These are phyloP conservation scores for Brienomyrus brachyistius DNA, from an alignment of 2,113 vertebrate species.

Conservation along the genomic window DNA sequence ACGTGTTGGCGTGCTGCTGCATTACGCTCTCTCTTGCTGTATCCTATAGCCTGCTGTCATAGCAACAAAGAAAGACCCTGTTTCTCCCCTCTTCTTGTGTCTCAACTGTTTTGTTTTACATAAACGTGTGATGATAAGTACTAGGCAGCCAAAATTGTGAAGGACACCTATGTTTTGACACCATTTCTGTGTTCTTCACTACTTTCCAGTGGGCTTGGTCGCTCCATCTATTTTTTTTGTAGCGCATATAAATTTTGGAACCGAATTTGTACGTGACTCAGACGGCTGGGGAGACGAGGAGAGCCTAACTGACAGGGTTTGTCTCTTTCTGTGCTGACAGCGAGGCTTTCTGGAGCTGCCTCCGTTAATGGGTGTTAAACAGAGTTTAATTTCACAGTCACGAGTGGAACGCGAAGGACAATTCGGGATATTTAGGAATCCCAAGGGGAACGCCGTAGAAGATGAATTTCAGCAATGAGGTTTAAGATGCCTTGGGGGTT, in stretches of 20 bases:
- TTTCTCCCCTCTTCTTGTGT: neutral
- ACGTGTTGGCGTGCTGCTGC: neutral
- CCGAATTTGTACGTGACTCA: neutral
- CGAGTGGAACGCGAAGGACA: neutral
- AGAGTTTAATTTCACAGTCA: neutral
- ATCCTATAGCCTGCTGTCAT: neutral
- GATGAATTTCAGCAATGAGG: conserved; percentile 15
- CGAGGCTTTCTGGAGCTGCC: neutral
- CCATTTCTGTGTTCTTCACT: neutral
- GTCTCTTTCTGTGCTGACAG: neutral
- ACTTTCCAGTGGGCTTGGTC: neutral
- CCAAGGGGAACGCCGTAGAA: neutral
- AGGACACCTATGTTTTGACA: neutral
- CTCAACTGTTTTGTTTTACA: neutral
- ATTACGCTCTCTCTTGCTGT: neutral
- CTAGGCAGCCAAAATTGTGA: neutral
- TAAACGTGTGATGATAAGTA: neutral
- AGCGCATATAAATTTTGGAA: neutral
- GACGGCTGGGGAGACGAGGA: neutral
- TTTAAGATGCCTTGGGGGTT: neutral
- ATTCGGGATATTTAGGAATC: conserved; percentile 1
- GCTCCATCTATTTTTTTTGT: neutral
- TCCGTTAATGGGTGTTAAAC: neutral
- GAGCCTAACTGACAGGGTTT: neutral
- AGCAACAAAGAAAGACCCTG: neutral